Evolutionary conservation across 2,888 invertebrate genomes (phyloP).

Genomic region (Synergus gifuensis): DNA sequence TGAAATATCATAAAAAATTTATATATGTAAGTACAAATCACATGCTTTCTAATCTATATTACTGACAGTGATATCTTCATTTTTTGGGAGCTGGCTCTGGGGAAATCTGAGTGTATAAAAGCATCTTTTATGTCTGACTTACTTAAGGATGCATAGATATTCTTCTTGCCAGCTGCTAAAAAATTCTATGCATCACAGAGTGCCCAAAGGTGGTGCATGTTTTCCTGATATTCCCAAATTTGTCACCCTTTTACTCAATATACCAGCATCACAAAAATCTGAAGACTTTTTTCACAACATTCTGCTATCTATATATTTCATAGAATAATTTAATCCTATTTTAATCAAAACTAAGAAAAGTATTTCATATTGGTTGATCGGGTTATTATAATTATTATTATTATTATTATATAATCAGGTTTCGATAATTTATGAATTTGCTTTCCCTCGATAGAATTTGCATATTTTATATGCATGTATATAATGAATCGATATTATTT

Average conservation of each 20-base stretch:
- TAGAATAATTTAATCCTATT: no score
- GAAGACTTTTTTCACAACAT: not conserved
- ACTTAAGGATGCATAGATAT: constrained; percentile 4
- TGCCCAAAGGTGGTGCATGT: not conserved
- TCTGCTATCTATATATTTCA: not conserved
- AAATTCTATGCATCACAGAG: constrained; percentile 10
- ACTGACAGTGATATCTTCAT: not conserved
- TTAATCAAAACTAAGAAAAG: no score
- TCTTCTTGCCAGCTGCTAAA: not conserved
- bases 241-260: not conserved
- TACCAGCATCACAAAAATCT: not conserved
- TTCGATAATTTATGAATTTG: no score
- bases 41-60: not conserved
- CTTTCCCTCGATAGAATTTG: no score
- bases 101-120: not conserved
- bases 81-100: not conserved
- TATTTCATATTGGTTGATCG: no score
- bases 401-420: no score
- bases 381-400: no score
- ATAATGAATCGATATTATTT: no score
- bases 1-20: not conserved
- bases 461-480: no score
- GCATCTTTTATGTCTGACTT: not conserved
- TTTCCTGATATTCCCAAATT: not conserved
- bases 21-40: not conserved